Evolutionary conservation across 2,113 vertebrate species (phyloP), one percentile per base, ranked within the genome.

Genomic region (Menura novaehollandiae): DNA sequence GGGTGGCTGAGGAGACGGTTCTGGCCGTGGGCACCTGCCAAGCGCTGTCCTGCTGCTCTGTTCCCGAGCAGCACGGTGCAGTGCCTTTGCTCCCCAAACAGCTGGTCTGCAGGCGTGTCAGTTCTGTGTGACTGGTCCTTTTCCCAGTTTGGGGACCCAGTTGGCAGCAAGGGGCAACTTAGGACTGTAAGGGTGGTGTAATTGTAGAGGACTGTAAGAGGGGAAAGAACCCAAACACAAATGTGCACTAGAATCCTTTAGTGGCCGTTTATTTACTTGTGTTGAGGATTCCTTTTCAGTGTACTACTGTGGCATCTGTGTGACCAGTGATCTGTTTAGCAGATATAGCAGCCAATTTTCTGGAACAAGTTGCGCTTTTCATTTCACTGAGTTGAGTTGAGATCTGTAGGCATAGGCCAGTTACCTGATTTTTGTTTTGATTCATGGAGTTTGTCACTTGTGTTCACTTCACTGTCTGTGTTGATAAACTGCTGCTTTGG

Each of bases 31-130:
- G 16, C 10, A 5, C 28, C 30, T 43, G 47, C 73, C 37, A 3
- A 13, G 39, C 0, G 0, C 7, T 0, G 35, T 47, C 39, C 62
- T 37, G 6, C 52, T 44, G 64, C 49, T 76, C 24, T 0, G 0
- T 35, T 64, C 46, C 39, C 1, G 1, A 17, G 55, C 59, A 39
- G 51, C 47, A 43, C 6, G 5, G 4, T 9, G 22, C 76, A 24
- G 53, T 53, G 30, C 21, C 44, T 59, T n/a, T 76, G 33, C 32
- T 84, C 44, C 53, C 33, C 10, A 16, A 3, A 27, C 6, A 7
- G 1, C 0, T 24, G 43, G 10, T 21, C 72, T 58, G 41, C 52
- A 53, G 17, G 41, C 15, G 4, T 15, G 7, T 4, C 15, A 44
- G 19, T 52, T 52, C 16, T 51, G 56, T 15, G 5, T 5, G 10